Evolutionary conservation across 2,888 invertebrate genomes (phyloP).

Genomic region (Calameuta idolon): DNA sequence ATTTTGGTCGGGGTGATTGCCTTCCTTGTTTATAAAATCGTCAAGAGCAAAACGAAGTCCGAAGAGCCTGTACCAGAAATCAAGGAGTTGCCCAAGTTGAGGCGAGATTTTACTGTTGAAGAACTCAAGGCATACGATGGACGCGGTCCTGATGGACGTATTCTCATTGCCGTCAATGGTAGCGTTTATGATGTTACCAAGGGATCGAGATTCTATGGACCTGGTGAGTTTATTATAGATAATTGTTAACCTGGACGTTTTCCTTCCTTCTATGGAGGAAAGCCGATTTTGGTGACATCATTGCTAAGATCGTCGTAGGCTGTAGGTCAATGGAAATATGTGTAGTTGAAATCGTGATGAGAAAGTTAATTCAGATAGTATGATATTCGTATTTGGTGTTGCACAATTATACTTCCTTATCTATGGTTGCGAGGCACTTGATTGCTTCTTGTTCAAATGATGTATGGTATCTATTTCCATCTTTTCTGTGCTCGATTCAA

Average conservation of each 20-base stretch:
- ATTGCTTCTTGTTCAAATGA: background rate
- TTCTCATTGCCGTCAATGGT: conserved; percentile 93
- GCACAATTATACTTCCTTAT: background rate
- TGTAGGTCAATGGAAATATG: conserved; percentile 27
- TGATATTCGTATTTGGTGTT: background rate
- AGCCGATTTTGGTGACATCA: conserved; percentile 14
- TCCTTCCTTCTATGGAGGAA: conserved; percentile 1
- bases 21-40: conserved; percentile 81
- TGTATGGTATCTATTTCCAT: too few relatives aligned
- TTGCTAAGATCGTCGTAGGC: conserved; percentile 12
- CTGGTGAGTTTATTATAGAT: conserved; percentile 73
- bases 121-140: conserved; percentile 92
- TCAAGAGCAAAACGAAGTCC: conserved; percentile 69
- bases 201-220: conserved; percentile 92
- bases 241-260: conserved; percentile 43
- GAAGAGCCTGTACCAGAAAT: conserved; percentile 64
- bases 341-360: conserved; percentile 5
- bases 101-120: conserved; percentile 89
- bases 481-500: too few relatives aligned
- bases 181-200: conserved; percentile 95
- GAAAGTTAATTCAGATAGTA: background rate
- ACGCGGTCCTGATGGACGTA: conserved; percentile 85
- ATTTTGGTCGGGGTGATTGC: conserved; percentile 77
- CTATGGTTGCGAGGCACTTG: background rate
- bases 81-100: conserved; percentile 82